Conservation (phyloP, 2,888 invertebrate genomes). For the Dioctria linearis region DNA sequence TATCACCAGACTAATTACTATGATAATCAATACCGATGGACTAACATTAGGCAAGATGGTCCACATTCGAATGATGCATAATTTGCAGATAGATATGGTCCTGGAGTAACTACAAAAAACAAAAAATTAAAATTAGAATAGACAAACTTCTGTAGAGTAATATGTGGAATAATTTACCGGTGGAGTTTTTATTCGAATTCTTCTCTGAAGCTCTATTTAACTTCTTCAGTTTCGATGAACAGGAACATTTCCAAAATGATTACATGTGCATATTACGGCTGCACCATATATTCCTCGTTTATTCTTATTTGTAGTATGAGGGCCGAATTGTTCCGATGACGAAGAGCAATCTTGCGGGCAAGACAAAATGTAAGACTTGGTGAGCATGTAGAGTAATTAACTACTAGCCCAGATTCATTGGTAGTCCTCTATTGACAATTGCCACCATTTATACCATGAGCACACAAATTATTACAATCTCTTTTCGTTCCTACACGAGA, state of each 20-base stretch:
- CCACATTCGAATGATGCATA: slow-evolving; percentile 66
- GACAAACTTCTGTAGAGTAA: too few species aligned
- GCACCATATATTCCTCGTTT: slow-evolving; percentile 67
- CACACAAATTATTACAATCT: slow-evolving; percentile 74
- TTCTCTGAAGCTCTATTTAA: slow-evolving; percentile 57
- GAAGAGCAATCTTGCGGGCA: slow-evolving; percentile 83
- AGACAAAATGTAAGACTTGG: slow-evolving; percentile 78
- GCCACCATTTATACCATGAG: slow-evolving; percentile 73
- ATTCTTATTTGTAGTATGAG: slow-evolving; percentile 64
- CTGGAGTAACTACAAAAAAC: slow-evolving; percentile 26
- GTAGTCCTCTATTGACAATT: slow-evolving; percentile 74
- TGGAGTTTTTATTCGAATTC: slow-evolving; percentile 11
- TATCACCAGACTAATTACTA: slow-evolving; percentile 65
- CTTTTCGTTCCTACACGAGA: slow-evolving; percentile 72
- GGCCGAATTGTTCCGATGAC: slow-evolving; percentile 63
- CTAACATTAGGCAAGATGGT: slow-evolving; percentile 66
- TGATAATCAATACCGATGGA: slow-evolving; percentile 64
- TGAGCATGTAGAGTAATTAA: slow-evolving; percentile 78
- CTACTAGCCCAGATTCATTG: slow-evolving; percentile 69
- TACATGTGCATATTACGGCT: slow-evolving; percentile 69
- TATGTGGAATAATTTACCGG: neutral
- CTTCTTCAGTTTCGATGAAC: slow-evolving; percentile 64
- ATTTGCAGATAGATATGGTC: slow-evolving; percentile 39
- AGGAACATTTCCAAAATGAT: slow-evolving; percentile 68
- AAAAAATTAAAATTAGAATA: neutral